Percentiles rank a stretch among this genome's conserved stretches.
Evolutionary conservation across 2,888 invertebrate genomes (phyloP).

Genomic region (Mycalesis mineus): DNA sequence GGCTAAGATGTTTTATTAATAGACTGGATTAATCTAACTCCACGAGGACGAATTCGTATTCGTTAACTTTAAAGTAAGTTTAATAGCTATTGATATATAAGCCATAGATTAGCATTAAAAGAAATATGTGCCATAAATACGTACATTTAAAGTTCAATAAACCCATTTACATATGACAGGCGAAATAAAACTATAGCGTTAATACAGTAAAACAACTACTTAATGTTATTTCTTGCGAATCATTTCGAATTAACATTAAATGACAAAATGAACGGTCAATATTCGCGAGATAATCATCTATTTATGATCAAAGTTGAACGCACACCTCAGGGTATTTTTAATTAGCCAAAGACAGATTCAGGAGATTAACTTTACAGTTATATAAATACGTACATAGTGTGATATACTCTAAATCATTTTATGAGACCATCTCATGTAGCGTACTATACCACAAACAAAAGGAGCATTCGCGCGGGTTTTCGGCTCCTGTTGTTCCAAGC

Average conservation of each 20-base stretch:
- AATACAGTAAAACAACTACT: slow-evolving; percentile 14
- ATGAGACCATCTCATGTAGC: too few species aligned
- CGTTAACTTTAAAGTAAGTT: too few species aligned
- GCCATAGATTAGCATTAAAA: not conserved
- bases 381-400: too few species aligned
- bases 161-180: not conserved
- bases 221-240: slow-evolving; percentile 3
- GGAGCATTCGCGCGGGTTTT: too few species aligned
- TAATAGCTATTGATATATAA: not conserved
- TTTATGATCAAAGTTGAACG: slow-evolving; percentile 11
- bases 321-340: not conserved
- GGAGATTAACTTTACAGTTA: too few species aligned
- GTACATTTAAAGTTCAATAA: not conserved
- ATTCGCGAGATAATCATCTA: slow-evolving; percentile 26
- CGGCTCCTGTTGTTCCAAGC: too few species aligned
- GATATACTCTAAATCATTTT: too few species aligned
- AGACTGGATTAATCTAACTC: too few species aligned
- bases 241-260: slow-evolving; percentile 19
- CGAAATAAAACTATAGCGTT: not conserved
- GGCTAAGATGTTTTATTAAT: too few species aligned
- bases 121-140: not conserved
- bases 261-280: slow-evolving; percentile 15
- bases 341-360: too few species aligned
- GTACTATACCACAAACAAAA: too few species aligned
- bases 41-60: too few species aligned